phyloP scores from a whole-genome alignment of 2,113 vertebrate genomes.

The Micromys minutus region DNA sequence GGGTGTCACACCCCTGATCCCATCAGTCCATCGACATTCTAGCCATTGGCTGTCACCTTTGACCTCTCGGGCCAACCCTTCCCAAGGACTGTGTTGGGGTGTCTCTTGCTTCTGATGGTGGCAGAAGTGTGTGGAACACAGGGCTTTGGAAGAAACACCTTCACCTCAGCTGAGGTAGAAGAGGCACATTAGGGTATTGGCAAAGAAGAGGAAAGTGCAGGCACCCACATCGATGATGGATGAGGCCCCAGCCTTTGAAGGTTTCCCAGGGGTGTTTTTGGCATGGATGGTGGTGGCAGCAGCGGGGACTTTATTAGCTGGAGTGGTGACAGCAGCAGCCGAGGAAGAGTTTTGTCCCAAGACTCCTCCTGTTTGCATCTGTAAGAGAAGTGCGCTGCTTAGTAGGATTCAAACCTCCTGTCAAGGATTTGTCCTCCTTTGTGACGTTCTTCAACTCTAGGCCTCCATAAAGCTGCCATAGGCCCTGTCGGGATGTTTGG shows the following conservation, averaged over 20 bases:
- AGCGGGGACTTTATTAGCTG: no score
- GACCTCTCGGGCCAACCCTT: background rate
- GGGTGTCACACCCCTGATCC: background rate
- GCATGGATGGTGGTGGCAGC: rapidly evolving
- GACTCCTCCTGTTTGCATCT: constrained; percentile 55
- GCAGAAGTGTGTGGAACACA: background rate
- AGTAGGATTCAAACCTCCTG: background rate
- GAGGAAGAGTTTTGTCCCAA: background rate
- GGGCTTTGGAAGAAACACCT: background rate
- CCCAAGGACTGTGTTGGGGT: background rate
- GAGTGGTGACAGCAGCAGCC: rapidly evolving
- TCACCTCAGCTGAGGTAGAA: constrained; percentile 59
- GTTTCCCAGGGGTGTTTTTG: rapidly evolving
- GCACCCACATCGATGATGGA: background rate
- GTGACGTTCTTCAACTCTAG: background rate
- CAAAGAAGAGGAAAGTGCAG: constrained; percentile 32
- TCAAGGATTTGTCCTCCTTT: no score
- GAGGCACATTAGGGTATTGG: constrained; percentile 39
- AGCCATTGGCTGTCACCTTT: background rate
- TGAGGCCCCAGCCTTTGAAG: rapidly evolving
- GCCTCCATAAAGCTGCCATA: background rate
- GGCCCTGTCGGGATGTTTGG: background rate
- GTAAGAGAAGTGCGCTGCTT: constrained; percentile 9
- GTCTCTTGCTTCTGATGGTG: background rate
- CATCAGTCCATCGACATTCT: background rate